phyloP scores from a whole-genome alignment of 1,140 invertebrate species.

The Aradophagus sp. region DNA sequence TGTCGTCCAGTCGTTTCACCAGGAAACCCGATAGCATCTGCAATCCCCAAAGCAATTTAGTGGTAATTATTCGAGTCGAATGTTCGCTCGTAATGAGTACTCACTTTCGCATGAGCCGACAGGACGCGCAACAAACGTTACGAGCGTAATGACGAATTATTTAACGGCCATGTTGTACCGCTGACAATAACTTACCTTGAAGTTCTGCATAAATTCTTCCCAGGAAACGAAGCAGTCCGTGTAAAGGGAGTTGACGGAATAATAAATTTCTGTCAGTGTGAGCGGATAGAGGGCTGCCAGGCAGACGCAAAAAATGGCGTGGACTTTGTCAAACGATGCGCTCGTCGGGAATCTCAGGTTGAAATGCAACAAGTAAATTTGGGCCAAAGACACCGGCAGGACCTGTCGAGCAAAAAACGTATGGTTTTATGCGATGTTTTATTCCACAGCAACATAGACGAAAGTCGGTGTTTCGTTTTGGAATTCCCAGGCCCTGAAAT shows the following conservation, averaged over 20 bases:
- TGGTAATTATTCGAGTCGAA: slow-evolving; percentile 6
- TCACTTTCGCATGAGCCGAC: slow-evolving; percentile 9
- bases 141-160: too few relatives aligned
- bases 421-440: too few relatives aligned
- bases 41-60: slow-evolving; percentile 41
- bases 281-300: slow-evolving; percentile 93
- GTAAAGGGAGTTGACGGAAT: slow-evolving; percentile 91
- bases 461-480: too few relatives aligned
- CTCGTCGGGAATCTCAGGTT: slow-evolving; percentile 94
- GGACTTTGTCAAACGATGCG: slow-evolving; percentile 91
- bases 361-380: slow-evolving; percentile 95
- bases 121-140: not conserved
- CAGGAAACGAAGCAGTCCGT: slow-evolving; percentile 86
- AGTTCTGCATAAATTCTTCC: slow-evolving; percentile 91
- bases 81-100: slow-evolving; percentile 2
- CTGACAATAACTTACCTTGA: slow-evolving; percentile 77
- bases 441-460: too few relatives aligned
- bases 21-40: slow-evolving; percentile 87
- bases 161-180: too few relatives aligned
- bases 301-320: slow-evolving; percentile 90
- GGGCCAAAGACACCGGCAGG: slow-evolving; percentile 91
- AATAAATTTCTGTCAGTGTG: slow-evolving; percentile 92
- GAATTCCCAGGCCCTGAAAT: too few relatives aligned
- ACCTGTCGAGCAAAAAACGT: slow-evolving; percentile 69
- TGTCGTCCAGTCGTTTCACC: slow-evolving; percentile 91